These are phyloP conservation scores for Melanocharis versteri DNA, from an alignment of 2,113 vertebrate genomes.

Conservation along the genomic window DNA sequence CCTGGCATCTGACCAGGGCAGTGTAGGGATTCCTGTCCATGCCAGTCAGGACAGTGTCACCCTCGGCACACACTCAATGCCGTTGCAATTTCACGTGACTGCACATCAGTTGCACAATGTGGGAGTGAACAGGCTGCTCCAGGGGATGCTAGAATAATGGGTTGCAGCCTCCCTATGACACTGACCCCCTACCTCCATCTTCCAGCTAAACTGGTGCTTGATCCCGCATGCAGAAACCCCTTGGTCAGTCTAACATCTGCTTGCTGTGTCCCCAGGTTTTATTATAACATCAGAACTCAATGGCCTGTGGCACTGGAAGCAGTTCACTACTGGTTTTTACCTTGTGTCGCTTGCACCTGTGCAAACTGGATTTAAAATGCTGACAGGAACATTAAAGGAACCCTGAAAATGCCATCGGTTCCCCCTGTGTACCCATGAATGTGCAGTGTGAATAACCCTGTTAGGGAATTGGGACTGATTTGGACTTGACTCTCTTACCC, in stretches of 20 bases:
- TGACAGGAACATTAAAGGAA: background rate
- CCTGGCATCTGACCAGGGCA: background rate
- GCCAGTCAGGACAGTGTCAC: background rate
- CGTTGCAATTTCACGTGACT: background rate
- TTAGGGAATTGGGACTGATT: background rate
- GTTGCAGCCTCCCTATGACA: background rate
- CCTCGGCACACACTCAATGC: background rate
- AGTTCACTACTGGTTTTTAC: background rate
- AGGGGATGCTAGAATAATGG: rapidly evolving
- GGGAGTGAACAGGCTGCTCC: background rate
- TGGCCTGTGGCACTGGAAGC: background rate
- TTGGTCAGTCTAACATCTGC: background rate
- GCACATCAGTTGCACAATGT: background rate
- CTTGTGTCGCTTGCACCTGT: background rate
- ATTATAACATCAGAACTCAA: background rate
- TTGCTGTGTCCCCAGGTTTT: background rate
- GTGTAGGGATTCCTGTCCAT: background rate
- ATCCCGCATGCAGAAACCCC: background rate
- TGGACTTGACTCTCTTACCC: background rate
- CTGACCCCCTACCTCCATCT: background rate
- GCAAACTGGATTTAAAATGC: background rate
- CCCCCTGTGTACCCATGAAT: background rate
- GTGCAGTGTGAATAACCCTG: background rate
- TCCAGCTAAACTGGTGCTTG: background rate
- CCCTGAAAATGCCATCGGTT: background rate